A percentile compares a stretch with the other conserved stretches of the same genome.
phyloP scores from a whole-genome alignment of 2,797 vertebrate species.

The Anguilla megastoma region DNA sequence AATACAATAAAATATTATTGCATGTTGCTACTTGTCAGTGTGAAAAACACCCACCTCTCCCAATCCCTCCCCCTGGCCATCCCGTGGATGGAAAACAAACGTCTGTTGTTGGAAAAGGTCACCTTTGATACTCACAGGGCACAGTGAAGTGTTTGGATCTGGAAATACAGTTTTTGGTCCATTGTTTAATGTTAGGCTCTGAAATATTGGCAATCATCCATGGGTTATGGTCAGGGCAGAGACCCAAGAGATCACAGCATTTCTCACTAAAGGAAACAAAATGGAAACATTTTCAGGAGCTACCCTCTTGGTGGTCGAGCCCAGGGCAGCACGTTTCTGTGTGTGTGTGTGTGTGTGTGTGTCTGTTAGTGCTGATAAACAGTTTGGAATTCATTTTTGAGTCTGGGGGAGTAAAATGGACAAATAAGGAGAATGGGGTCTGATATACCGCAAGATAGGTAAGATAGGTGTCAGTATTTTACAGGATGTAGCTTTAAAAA shows the following conservation, averaged over 20 bases:
- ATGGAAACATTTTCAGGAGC: not conserved
- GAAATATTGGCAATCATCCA: not conserved
- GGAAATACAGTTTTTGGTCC: not conserved
- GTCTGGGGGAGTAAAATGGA: not conserved
- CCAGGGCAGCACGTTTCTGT: not conserved
- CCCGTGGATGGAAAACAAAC: not conserved
- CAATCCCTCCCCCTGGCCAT: not conserved
- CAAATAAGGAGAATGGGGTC: not conserved
- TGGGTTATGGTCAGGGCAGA: not conserved
- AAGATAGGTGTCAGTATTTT: not conserved
- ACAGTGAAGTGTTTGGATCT: not conserved
- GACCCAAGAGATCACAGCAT: conserved; percentile 1
- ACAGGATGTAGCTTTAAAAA: not conserved
- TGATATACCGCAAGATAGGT: not conserved
- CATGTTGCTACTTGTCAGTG: not conserved
- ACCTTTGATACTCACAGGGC: not conserved
- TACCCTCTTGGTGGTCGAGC: not conserved
- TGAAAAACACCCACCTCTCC: not conserved
- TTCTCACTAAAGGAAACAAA: conserved; percentile 3
- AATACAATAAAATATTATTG: not conserved
- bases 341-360: not conserved
- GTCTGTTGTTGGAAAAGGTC: conserved; percentile 8
- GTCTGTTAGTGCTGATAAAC: not conserved
- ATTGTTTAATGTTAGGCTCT: conserved; percentile 13
- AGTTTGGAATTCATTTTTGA: not conserved